phyloP scores from a whole-genome alignment of 2,113 vertebrate genomes.

The Zingel zingel region DNA sequence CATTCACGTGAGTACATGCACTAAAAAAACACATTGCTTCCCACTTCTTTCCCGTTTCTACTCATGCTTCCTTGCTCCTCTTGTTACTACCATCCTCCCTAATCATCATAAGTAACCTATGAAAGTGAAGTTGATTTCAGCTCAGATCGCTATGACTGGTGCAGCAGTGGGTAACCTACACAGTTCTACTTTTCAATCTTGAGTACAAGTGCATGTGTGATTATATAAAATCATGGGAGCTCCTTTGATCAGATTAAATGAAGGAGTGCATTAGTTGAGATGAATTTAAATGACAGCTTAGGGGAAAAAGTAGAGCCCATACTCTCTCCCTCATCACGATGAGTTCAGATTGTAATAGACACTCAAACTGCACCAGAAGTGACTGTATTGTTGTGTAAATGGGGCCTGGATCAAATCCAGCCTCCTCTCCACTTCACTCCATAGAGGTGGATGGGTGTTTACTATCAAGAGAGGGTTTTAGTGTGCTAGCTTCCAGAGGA shows the following conservation, averaged over 20 bases:
- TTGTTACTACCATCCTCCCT: slow-evolving; percentile 4
- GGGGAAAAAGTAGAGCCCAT: slow-evolving; percentile 27
- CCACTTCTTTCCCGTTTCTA: slow-evolving; percentile 12
- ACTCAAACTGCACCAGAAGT: slow-evolving; percentile 61
- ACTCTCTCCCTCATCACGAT: slow-evolving; percentile 43
- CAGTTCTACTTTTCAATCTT: slow-evolving; percentile 43
- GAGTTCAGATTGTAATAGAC: slow-evolving; percentile 63
- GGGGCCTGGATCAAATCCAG: slow-evolving; percentile 66
- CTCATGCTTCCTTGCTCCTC: neutral
- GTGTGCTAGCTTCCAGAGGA: slow-evolving; percentile 62
- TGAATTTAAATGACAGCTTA: slow-evolving; percentile 63
- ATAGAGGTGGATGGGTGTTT: slow-evolving; percentile 67
- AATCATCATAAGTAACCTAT: slow-evolving; percentile 41
- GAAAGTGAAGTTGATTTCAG: slow-evolving; percentile 34
- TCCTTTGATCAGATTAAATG: slow-evolving; percentile 64
- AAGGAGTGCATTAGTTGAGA: slow-evolving; percentile 57
- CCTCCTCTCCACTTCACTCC: slow-evolving; percentile 41
- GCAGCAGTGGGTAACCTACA: slow-evolving; percentile 4
- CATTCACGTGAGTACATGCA: neutral
- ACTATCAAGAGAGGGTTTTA: slow-evolving; percentile 62
- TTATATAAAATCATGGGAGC: slow-evolving; percentile 16
- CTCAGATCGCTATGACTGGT: slow-evolving; percentile 2
- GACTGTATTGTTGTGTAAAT: slow-evolving; percentile 75
- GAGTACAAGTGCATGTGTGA: neutral
- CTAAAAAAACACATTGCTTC: neutral